Percentiles rank a stretch among this genome's conserved stretches.
These are phyloP conservation scores for Drosophila kikkawai DNA, from an alignment of 1,140 invertebrate genomes.

Conservation along the genomic window DNA sequence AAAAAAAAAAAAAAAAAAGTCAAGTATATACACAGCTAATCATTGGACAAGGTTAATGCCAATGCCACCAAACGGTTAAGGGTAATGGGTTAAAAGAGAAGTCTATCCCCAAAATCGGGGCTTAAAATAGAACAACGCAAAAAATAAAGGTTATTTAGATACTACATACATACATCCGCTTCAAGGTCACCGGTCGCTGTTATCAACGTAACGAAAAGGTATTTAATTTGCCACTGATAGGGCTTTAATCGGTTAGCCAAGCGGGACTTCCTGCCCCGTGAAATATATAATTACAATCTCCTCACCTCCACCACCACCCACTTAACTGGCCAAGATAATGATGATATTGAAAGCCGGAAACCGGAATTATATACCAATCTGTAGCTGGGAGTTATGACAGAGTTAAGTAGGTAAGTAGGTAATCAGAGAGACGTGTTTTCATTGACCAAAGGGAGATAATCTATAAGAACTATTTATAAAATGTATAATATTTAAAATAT, in stretches of 20 bases:
- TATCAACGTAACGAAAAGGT: slow-evolving; percentile 8
- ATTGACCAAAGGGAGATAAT: no score
- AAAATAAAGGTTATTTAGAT: background rate
- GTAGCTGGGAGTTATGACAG: no score
- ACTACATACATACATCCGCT: background rate
- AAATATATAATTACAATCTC: slow-evolving; percentile 11
- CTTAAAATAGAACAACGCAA: slow-evolving; percentile 1
- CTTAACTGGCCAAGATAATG: background rate
- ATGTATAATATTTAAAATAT: no score
- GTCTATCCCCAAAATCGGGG: background rate
- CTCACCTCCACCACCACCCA: no score
- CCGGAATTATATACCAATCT: slow-evolving; percentile 5
- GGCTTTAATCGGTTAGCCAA: slow-evolving; percentile 11
- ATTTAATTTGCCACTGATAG: slow-evolving; percentile 12
- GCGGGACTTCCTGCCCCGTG: slow-evolving; percentile 12
- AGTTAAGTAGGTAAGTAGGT: slow-evolving; percentile 6
- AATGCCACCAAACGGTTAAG: slow-evolving; percentile 1
- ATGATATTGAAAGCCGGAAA: slow-evolving; percentile 4
- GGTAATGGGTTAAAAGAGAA: background rate
- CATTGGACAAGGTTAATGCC: slow-evolving; percentile 8
- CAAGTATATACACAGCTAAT: slow-evolving; percentile 1
- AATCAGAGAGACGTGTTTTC: background rate
- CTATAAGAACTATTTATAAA: no score
- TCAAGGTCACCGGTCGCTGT: slow-evolving; percentile 11
- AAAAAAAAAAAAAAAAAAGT: background rate